These are phyloP conservation scores for Periophthalmus magnuspinnatus DNA, from an alignment of 2,797 vertebrate genomes.

Conservation along the genomic window DNA sequence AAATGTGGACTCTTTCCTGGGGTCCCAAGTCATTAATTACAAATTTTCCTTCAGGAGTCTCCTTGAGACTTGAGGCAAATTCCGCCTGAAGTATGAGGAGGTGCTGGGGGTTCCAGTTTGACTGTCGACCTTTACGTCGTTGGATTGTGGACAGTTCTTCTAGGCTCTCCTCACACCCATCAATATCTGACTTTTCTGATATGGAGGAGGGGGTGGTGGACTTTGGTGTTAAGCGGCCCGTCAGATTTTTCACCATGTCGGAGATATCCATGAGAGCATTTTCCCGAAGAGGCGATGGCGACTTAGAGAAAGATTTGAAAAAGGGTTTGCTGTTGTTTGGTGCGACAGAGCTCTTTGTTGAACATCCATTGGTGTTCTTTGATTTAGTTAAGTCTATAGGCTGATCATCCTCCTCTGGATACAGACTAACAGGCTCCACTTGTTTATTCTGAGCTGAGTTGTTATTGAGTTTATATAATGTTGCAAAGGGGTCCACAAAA, in stretches of 20 bases:
- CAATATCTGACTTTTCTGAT: slow-evolving; percentile 95
- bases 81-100: slow-evolving; percentile 98
- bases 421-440: slow-evolving; percentile 83
- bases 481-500: slow-evolving; percentile 89
- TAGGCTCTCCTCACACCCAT: slow-evolving; percentile 92
- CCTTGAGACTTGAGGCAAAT: slow-evolving; percentile 95
- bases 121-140: slow-evolving; percentile 97
- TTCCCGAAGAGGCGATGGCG: slow-evolving; percentile 89
- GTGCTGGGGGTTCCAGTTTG: slow-evolving; percentile 99
- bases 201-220: slow-evolving; percentile 96
- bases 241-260: slow-evolving; percentile 99
- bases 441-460: slow-evolving; percentile 84
- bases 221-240: slow-evolving; percentile 95
- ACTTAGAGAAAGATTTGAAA: slow-evolving; percentile 80
- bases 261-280: slow-evolving; percentile 99
- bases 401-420: slow-evolving; percentile 90
- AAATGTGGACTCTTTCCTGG: slow-evolving; percentile 99
- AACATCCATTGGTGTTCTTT: slow-evolving; percentile 66
- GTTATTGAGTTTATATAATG: slow-evolving; percentile 98
- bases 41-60: slow-evolving; percentile 94
- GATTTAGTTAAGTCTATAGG: slow-evolving; percentile 97
- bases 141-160: slow-evolving; percentile 95
- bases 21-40: slow-evolving; percentile 97
- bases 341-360: slow-evolving; percentile 60
- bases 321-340: slow-evolving; percentile 74